These are phyloP conservation scores for Rutpela maculata DNA, from an alignment of 2,888 invertebrate genomes.

Conservation along the genomic window DNA sequence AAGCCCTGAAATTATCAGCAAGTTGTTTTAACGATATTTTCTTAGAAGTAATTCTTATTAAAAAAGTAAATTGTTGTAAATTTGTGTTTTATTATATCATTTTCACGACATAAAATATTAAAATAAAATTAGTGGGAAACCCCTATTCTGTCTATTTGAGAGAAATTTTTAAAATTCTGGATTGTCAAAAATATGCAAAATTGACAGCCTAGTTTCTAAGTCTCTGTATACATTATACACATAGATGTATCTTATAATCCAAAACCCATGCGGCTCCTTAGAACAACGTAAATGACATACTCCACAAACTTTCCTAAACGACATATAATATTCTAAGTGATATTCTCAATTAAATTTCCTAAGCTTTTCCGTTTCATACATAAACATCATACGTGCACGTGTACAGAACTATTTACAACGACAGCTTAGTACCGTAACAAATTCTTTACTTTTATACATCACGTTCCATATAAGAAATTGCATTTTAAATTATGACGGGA, in stretches of 20 bases:
- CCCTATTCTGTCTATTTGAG: no score
- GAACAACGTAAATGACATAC: neutral
- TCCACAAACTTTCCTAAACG: neutral
- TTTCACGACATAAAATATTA: no score
- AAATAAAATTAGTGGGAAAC: no score
- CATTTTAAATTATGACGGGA: constrained; percentile 67
- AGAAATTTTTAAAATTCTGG: no score
- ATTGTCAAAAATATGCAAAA: no score
- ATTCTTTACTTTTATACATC: constrained; percentile 60
- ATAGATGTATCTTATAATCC: neutral
- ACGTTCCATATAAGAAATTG: constrained; percentile 67
- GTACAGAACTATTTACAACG: constrained; percentile 56
- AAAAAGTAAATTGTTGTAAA: no score
- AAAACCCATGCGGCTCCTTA: neutral
- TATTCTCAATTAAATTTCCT: constrained; percentile 46
- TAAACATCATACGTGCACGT: constrained; percentile 8
- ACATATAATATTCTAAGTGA: constrained; percentile 14
- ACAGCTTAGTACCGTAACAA: constrained; percentile 37
- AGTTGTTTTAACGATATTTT: no score
- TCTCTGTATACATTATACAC: no score
- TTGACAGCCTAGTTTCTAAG: no score
- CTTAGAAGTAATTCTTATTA: no score
- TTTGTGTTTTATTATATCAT: no score
- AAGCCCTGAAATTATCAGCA: no score
- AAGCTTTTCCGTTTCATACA: neutral